phyloP scores from a whole-genome alignment of 2,888 invertebrate species.

The Sminthurinus aureus region DNA sequence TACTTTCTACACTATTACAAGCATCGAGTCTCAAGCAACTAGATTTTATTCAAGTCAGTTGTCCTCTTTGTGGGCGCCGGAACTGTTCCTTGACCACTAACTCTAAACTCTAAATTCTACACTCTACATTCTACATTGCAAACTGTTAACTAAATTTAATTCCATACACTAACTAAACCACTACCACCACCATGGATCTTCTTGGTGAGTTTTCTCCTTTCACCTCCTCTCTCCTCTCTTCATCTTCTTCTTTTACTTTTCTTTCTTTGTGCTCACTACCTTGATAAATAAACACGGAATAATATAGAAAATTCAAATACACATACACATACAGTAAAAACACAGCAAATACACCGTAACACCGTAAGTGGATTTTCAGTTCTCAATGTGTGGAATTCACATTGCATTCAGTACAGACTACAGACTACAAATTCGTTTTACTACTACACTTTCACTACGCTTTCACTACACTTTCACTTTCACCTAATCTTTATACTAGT shows the following conservation, averaged over 20 bases:
- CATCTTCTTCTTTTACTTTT: neutral
- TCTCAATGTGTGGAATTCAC: too few species aligned
- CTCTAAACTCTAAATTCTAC: too few species aligned
- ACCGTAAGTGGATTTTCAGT: too few species aligned
- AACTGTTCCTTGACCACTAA: conserved; percentile 19
- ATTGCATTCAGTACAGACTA: too few species aligned
- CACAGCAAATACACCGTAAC: too few species aligned
- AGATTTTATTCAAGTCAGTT: conserved; percentile 14
- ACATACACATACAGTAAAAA: neutral
- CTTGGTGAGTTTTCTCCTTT: conserved; percentile 37
- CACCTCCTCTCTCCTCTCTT: neutral
- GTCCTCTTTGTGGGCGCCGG: conserved; percentile 24
- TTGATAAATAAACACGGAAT: neutral
- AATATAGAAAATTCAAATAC: neutral
- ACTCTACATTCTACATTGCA: too few species aligned
- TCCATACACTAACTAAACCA: conserved; percentile 2
- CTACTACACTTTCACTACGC: neutral
- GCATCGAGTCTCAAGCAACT: neutral
- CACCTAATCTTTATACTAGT: too few species aligned
- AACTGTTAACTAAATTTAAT: too few species aligned
- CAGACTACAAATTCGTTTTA: too few species aligned
- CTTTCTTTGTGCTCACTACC: neutral
- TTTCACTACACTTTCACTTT: neutral
- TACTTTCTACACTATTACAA: neutral
- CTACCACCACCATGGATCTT: conserved; percentile 35